phyloP scores from a whole-genome alignment of 2,797 vertebrate species.

The Pteropus rufus region DNA sequence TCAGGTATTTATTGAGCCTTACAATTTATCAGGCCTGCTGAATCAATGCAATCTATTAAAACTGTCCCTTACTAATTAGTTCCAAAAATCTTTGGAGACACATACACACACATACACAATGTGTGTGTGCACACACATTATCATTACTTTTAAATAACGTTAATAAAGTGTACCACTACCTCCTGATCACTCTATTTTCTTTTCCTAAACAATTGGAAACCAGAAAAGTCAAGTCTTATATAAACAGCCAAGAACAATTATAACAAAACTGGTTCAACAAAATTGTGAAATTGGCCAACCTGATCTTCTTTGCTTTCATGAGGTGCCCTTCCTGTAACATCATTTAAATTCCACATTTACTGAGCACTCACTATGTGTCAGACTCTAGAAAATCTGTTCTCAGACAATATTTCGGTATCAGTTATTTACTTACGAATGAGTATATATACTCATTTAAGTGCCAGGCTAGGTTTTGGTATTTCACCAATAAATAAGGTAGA shows the following conservation, averaged over 20 bases:
- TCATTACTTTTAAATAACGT: neutral
- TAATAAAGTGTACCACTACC: too few species aligned
- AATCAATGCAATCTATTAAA: neutral
- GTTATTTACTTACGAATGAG: neutral
- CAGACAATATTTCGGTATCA: neutral
- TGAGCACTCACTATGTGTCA: neutral
- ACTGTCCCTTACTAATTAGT: neutral
- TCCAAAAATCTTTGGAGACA: neutral
- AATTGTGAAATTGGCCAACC: neutral
- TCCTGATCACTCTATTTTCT: neutral
- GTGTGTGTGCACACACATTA: neutral
- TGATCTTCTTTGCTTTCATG: neutral
- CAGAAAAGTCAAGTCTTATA: neutral
- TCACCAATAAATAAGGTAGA: neutral
- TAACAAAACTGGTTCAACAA: neutral
- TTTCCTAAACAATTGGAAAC: neutral
- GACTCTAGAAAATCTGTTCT: neutral
- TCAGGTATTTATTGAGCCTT: neutral
- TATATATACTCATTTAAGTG: neutral
- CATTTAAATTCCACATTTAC: constrained; percentile 13
- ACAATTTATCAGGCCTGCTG: neutral
- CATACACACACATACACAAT: neutral
- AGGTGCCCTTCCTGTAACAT: neutral
- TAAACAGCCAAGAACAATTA: neutral
- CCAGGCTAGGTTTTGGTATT: neutral